Evolutionary conservation across 2,888 invertebrate species (phyloP), one percentile per base, ranked within the genome.

Genomic region (Desoria tigrina): DNA sequence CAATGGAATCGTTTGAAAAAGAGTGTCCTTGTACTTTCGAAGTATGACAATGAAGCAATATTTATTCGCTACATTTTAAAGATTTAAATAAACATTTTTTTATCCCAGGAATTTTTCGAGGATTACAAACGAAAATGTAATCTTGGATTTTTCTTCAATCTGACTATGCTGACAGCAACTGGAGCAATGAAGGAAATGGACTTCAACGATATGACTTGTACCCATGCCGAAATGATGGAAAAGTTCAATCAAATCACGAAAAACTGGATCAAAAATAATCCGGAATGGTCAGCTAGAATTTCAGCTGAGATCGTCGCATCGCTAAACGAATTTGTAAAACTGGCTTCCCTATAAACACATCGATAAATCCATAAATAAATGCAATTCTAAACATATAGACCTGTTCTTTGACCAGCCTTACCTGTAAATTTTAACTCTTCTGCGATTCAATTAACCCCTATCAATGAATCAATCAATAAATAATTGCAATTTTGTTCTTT

Each of bases 261-360:
- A 21, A 65, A 69, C 16, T 71, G 67, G 66, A 49, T 69, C 11
- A 57, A 65, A 1, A 42, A 63, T 1, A 65, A 70, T 61, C 65
- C 66, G 1, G 26, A 24, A 7, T 7, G 7, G 26, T 14, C 26
- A 24, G 21, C 24, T 3, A 16, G 24, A 14, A 51, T 51, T 6
- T 23, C 51, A 21, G 24, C 23, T 18, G 51, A 51, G 16, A 51
- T 26, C 2, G 51, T 51, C 24, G 51, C 51, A 3, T 4, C 7
- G 24, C 51, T 24, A 7, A 51, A 51, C 6, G 51, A 51, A 26
- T 51, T 24, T 24, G 3, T 9, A 26, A 21, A 51, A 7, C 24
- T 51, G 26, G 6, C 23, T 9, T 16, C 9, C 9, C 16, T 9
- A 39, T 39, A 39, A 39, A 39, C 39, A 16, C n/a, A n/a, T n/a